These are phyloP conservation scores for Zygaena filipendulae DNA, from an alignment of 2,888 invertebrate genomes.

Conservation along the genomic window DNA sequence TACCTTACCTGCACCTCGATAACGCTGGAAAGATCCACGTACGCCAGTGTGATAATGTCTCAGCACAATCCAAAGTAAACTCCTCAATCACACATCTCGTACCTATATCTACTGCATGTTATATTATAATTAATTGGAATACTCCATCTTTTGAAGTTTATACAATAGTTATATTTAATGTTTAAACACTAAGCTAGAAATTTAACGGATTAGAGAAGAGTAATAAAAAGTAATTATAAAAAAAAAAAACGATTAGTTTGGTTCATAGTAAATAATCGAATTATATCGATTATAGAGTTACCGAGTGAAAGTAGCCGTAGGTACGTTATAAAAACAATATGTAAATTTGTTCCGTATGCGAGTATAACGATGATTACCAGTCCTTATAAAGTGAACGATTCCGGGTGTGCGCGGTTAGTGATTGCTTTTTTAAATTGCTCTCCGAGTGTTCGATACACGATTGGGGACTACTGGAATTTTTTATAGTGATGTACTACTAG, in stretches of 20 bases:
- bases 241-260: conserved; percentile 6
- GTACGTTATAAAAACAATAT: conserved; percentile 38
- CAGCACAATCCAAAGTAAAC: no score
- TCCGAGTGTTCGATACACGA: conserved; percentile 20
- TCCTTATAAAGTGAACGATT: conserved; percentile 50
- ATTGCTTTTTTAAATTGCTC: conserved; percentile 59
- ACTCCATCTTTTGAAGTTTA: no score
- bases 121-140: no score
- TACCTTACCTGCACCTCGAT: conserved; percentile 79
- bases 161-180: no score
- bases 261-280: conserved; percentile 2
- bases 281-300: conserved; percentile 1
- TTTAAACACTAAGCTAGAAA: neutral
- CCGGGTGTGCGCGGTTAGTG: conserved; percentile 41
- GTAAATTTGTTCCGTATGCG: conserved; percentile 33
- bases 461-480: conserved; percentile 38
- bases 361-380: conserved; percentile 48
- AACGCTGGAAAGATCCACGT: conserved; percentile 80
- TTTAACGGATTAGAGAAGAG: neutral
- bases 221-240: conserved; percentile 2
- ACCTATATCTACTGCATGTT: no score
- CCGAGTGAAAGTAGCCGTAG: conserved; percentile 32
- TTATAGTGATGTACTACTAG: conserved; percentile 17
- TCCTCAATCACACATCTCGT: no score
- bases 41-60: conserved; percentile 77